Percentiles rank a stretch among this genome's conserved stretches.
phyloP scores from a whole-genome alignment of 2,113 vertebrate genomes.

The Semnornis frantzii region DNA sequence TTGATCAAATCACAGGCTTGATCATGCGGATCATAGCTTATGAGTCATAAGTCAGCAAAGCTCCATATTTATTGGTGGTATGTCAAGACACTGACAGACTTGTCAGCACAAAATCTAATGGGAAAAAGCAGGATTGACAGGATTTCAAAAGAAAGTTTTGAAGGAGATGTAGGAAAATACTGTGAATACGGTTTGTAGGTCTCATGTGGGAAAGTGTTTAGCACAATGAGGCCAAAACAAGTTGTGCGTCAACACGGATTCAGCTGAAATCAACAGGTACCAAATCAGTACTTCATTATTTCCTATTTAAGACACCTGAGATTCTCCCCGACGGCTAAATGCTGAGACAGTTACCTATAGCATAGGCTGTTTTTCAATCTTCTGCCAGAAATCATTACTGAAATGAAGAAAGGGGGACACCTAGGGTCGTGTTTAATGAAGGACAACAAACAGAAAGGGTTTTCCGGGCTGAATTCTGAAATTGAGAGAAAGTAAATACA shows the following conservation, averaged over 20 bases:
- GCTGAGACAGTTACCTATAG: neutral
- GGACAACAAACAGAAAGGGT: neutral
- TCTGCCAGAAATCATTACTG: slow-evolving; percentile 7
- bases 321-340: neutral
- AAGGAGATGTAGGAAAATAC: neutral
- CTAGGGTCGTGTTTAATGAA: slow-evolving; percentile 46
- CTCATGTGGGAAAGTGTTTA: neutral
- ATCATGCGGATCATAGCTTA: neutral
- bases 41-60: neutral
- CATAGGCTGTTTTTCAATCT: neutral
- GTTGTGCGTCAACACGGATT: neutral
- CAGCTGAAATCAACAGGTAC: neutral
- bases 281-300: neutral
- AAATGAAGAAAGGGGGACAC: slow-evolving; percentile 53
- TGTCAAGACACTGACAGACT: neutral
- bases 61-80: neutral
- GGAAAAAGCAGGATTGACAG: neutral
- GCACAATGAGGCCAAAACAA: neutral
- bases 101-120: neutral
- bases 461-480: neutral
- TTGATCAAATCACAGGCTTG: neutral
- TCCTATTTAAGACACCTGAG: neutral
- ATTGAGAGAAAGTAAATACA: neutral
- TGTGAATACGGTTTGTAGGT: too few relatives aligned
- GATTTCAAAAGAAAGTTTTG: neutral